These are phyloP conservation scores for Diabrotica undecimpunctata DNA, from an alignment of 1,140 invertebrate genomes.

Conservation along the genomic window DNA sequence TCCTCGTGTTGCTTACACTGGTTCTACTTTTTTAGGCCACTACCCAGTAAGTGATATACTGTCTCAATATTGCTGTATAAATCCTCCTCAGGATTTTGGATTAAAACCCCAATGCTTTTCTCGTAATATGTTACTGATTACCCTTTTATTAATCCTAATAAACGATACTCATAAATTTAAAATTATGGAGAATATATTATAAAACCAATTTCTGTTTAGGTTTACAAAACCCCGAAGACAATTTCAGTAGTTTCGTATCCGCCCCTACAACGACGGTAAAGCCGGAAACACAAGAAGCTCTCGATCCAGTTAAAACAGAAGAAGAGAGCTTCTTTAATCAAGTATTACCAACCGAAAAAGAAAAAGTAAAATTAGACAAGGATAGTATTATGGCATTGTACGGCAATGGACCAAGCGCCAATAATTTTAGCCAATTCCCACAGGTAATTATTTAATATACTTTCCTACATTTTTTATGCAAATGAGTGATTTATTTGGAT, in stretches of 20 bases:
- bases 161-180: no score
- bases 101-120: no score
- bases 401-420: constrained; percentile 57
- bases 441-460: constrained; percentile 10
- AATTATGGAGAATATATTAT: no score
- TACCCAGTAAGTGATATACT: no score
- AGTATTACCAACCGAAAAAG: constrained; percentile 66
- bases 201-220: constrained; percentile 45
- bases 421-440: constrained; percentile 35
- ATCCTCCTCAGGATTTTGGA: no score
- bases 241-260: constrained; percentile 74
- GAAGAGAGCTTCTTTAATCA: constrained; percentile 90
- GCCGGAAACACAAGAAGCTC: constrained; percentile 41
- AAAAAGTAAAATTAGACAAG: constrained; percentile 82
- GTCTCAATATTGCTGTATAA: no score
- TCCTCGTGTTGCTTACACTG: no score
- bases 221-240: constrained; percentile 62
- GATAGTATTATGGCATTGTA: constrained; percentile 92
- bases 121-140: no score
- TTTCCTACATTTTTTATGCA: not conserved
- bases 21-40: no score
- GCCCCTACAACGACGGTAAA: constrained; percentile 52
- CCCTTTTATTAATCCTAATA: no score
- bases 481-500: constrained; percentile 8
- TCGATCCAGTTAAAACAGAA: constrained; percentile 63